Base-by-base conservation (phyloP, 2,888 invertebrate genomes). In the Julus scandinavius region DNA sequence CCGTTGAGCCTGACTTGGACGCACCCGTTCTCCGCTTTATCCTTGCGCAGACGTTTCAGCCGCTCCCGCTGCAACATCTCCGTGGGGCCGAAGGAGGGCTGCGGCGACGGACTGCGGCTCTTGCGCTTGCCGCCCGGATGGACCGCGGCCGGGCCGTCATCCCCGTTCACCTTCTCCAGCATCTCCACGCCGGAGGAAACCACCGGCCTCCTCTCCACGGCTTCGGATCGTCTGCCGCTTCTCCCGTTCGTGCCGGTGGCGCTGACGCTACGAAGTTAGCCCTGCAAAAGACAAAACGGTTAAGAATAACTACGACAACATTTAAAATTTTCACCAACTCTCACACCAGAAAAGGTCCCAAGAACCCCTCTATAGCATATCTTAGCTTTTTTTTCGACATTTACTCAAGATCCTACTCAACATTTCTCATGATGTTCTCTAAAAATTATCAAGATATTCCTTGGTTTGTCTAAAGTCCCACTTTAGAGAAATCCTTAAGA, bases 61-160 rank as follows among this genome's bases (percentile, higher is more conserved):
- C 45, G 40, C 40, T 85, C 85, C 4, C 85, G 85, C 40, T 85
- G 85, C 38, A 85, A 1, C 7, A n/a, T 17, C 85, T 85, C 85
- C 4, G 85, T 45, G 17, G 40, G 40, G n/a, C 85, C 85, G 45
- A 85, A 85, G 13, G 63, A n/a, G 63, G 5, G 4, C 0, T 3
- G 20, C 5, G 63, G 63, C 20, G 63, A 63, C 1, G 63, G 63
- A 15, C 63, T 63, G 63, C 63, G 63, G 63, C 63, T 63, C 63
- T 63, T 63, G 63, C 63, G 63, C 63, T 63, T 63, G 6, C 63
- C 63, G 63, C 63, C 20, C n/a, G n/a, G n/a, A n/a, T 9, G n/a
- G 2, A 3, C 20, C n/a, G 63, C 9, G n/a, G 63, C n/a, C 11
- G n/a, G 2, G n/a, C n/a, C 63, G 63, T 13, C n/a, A 1, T 63